phyloP scores from a whole-genome alignment of 2,797 vertebrate species.

The Spatula clypeata region DNA sequence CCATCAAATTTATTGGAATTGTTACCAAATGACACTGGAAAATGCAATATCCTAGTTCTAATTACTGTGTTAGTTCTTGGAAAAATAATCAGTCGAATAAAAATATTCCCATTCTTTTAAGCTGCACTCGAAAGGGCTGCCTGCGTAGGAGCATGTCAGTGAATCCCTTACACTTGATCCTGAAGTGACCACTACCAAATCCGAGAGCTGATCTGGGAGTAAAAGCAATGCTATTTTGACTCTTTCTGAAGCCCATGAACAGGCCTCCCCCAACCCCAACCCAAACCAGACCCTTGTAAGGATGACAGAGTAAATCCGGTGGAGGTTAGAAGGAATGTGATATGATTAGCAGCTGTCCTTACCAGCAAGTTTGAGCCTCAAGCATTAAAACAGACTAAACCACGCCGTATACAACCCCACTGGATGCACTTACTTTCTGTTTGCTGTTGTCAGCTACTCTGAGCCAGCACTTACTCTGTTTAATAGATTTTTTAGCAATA shows the following conservation, averaged over 20 bases:
- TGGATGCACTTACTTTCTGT: background rate
- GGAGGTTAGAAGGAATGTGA: constrained; percentile 45
- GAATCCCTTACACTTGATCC: background rate
- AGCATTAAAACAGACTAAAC: background rate
- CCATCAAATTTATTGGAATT: background rate
- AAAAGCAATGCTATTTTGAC: constrained; percentile 24
- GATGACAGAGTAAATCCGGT: constrained; percentile 61
- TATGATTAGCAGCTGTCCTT: constrained; percentile 55
- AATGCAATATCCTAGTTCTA: background rate
- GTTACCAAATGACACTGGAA: background rate
- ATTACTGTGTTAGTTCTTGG: background rate
- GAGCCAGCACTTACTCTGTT: constrained; percentile 2
- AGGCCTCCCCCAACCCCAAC: constrained; percentile 14
- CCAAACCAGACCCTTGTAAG: constrained; percentile 64
- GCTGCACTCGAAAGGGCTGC: background rate
- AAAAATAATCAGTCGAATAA: background rate
- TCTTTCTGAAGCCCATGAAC: constrained; percentile 27
- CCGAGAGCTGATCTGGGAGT: background rate
- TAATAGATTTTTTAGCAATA: background rate
- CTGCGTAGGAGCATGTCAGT: background rate
- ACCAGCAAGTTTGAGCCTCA: background rate
- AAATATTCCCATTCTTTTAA: background rate
- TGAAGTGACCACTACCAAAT: background rate
- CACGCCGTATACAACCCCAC: background rate
- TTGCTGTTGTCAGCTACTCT: background rate